These are phyloP conservation scores for Lasiurus borealis DNA, from an alignment of 2,113 vertebrate species.

Conservation along the genomic window DNA sequence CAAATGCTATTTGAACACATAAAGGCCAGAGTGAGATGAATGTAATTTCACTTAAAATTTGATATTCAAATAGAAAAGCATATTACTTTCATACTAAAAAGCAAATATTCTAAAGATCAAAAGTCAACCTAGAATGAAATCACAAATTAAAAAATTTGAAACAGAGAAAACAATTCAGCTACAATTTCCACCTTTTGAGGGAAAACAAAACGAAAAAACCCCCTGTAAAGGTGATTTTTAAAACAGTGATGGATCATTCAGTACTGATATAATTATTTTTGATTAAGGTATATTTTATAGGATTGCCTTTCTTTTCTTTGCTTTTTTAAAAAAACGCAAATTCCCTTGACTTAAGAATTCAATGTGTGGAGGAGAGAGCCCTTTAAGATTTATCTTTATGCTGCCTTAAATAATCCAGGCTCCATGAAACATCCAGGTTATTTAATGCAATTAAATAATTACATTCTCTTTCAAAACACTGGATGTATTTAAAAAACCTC, in stretches of 20 bases:
- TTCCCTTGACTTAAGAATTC: neutral
- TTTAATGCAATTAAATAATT: neutral
- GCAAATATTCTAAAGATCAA: neutral
- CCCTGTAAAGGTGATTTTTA: neutral
- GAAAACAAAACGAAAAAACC: no score
- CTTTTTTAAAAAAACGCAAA: neutral
- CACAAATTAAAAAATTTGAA: neutral
- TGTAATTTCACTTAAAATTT: constrained; percentile 15
- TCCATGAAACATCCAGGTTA: neutral
- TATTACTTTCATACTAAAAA: neutral
- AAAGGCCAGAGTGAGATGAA: neutral
- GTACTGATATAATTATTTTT: neutral
- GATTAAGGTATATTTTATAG: neutral
- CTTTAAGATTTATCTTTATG: neutral
- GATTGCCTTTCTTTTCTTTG: neutral
- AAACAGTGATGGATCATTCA: neutral
- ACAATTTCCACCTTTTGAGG: neutral
- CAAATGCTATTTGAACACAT: neutral
- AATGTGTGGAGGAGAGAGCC: neutral
- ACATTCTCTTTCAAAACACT: neutral
- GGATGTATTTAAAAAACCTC: neutral
- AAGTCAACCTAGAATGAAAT: neutral
- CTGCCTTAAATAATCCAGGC: neutral
- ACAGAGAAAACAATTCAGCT: neutral
- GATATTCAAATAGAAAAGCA: neutral